These are phyloP conservation scores for Otus scops DNA, from an alignment of 2,797 vertebrate species.

Conservation along the genomic window DNA sequence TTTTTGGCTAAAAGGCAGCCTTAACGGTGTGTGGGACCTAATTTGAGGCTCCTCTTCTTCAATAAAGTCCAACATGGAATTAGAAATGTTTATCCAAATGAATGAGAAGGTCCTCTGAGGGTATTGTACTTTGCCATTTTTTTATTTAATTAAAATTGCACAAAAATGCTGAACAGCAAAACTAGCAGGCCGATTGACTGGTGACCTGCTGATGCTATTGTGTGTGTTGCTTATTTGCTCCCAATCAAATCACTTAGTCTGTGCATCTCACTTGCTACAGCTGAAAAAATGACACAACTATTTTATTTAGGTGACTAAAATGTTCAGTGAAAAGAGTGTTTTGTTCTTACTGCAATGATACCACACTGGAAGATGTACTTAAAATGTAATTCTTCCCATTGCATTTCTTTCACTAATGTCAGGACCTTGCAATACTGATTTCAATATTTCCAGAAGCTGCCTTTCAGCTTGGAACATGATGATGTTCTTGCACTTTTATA, in stretches of 20 bases:
- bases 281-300: not conserved
- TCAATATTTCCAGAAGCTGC: slow-evolving; percentile 6
- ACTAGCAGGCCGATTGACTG: not conserved
- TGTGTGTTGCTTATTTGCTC: not conserved
- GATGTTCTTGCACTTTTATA: slow-evolving; percentile 43
- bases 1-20: slow-evolving; percentile 44
- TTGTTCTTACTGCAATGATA: not conserved
- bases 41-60: slow-evolving; percentile 27
- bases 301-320: not conserved
- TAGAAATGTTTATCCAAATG: not conserved
- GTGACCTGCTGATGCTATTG: not conserved
- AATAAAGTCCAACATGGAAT: not conserved
- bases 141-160: not conserved
- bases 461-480: slow-evolving; percentile 39
- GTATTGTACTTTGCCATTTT: not conserved
- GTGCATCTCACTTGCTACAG: not conserved
- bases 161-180: not conserved
- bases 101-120: slow-evolving; percentile 9
- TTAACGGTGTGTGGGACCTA: slow-evolving; percentile 50
- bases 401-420: not conserved
- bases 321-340: not conserved
- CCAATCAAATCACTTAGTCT: not conserved
- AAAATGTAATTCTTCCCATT: not conserved
- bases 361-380: not conserved
- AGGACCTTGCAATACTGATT: slow-evolving; percentile 13